phyloP scores from a whole-genome alignment of 1,140 invertebrate species.

The Teleopsis dalmanni region DNA sequence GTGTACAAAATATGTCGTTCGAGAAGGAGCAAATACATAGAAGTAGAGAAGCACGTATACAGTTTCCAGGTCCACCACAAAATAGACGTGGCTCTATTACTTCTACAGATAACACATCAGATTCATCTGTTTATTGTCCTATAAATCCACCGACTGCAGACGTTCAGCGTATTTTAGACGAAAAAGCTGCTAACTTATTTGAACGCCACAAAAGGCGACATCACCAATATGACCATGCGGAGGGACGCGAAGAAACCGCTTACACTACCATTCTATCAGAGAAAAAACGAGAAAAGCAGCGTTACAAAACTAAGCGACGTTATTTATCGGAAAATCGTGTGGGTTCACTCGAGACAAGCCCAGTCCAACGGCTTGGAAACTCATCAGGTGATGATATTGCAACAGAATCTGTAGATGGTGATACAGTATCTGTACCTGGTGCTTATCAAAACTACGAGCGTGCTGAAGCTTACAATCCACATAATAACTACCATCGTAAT shows the following conservation, averaged over 20 bases:
- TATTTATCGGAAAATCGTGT: conserved; percentile 41
- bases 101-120: conserved; percentile 39
- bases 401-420: conserved; percentile 4
- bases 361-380: conserved; percentile 21
- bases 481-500: conserved; percentile 42
- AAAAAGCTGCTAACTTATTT: conserved; percentile 33
- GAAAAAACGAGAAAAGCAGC: conserved; percentile 31
- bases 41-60: conserved; percentile 21
- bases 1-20: conserved; percentile 33
- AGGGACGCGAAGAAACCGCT: conserved; percentile 30
- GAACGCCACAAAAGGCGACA: conserved; percentile 31
- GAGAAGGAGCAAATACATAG: conserved; percentile 20
- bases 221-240: conserved; percentile 32
- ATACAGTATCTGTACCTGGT: conserved; percentile 17
- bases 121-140: conserved; percentile 42
- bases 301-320: conserved; percentile 31
- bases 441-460: conserved; percentile 35
- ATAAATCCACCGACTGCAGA: conserved; percentile 37
- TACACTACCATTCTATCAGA: conserved; percentile 38
- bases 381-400: conserved; percentile 28
- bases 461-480: conserved; percentile 37
- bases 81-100: conserved; percentile 30
- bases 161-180: conserved; percentile 38
- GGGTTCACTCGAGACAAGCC: conserved; percentile 38
- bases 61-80: conserved; percentile 23